Conservation (phyloP, 2,888 invertebrate species). For the Cepaea hortensis region DNA sequence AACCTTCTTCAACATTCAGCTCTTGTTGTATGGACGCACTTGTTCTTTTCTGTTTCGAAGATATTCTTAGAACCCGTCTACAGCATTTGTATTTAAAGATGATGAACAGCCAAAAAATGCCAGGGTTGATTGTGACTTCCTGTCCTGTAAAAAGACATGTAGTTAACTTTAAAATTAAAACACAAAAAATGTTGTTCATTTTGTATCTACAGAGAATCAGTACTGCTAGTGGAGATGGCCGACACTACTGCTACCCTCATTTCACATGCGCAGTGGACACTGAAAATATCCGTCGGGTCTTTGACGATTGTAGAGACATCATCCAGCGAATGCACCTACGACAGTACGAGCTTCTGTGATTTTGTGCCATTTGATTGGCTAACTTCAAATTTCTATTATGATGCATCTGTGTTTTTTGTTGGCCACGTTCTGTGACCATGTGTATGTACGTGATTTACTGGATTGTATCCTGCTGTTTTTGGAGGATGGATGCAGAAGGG, state of each 20-base stretch:
- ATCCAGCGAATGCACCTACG: slow-evolving; percentile 99
- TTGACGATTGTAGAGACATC: slow-evolving; percentile 99
- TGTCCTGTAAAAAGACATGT: too few species aligned
- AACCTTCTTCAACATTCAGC: too few species aligned
- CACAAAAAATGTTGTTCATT: neutral
- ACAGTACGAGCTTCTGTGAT: slow-evolving; percentile 99
- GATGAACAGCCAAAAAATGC: too few species aligned
- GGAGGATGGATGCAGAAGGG: slow-evolving; percentile 47
- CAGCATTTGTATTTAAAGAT: too few species aligned
- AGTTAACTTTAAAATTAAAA: neutral
- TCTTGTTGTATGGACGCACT: too few species aligned
- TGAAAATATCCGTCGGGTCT: slow-evolving; percentile 99
- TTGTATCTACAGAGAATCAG: slow-evolving; percentile 91
- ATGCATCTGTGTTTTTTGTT: slow-evolving; percentile 55
- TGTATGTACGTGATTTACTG: slow-evolving; percentile 36
- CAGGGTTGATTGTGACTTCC: too few species aligned
- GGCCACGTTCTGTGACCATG: slow-evolving; percentile 36
- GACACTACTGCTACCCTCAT: slow-evolving; percentile 99
- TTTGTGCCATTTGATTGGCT: slow-evolving; percentile 46
- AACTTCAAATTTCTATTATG: slow-evolving; percentile 50
- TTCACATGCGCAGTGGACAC: slow-evolving; percentile 99
- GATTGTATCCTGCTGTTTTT: slow-evolving; percentile 13
- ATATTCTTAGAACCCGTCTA: too few species aligned
- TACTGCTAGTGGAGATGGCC: slow-evolving; percentile 97
- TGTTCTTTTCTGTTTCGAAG: too few species aligned